Evolutionary conservation across 2,113 vertebrate genomes (phyloP).

Genomic region (Indri indri): DNA sequence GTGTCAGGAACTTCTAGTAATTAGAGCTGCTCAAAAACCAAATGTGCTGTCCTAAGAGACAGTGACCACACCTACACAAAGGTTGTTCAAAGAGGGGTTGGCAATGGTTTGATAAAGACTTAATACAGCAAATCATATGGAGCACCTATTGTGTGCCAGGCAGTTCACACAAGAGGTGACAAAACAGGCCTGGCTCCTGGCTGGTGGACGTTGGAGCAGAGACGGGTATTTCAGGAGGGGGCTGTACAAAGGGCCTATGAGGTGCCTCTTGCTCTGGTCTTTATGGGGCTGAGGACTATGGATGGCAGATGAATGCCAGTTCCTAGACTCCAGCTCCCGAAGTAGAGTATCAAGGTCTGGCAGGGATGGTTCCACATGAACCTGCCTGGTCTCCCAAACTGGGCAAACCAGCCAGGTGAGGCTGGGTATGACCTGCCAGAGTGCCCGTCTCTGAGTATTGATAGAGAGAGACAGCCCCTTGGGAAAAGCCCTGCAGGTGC

Average conservation of each 20-base stretch:
- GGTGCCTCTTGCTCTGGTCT: neutral
- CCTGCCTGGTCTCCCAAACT: neutral
- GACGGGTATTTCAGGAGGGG: neutral
- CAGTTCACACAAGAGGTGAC: neutral
- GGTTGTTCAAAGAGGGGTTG: neutral
- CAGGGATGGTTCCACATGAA: neutral
- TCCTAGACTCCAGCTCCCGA: neutral
- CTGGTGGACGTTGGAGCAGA: too few relatives aligned
- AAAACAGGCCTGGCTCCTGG: neutral
- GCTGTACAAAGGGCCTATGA: neutral
- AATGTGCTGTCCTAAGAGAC: neutral
- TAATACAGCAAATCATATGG: neutral
- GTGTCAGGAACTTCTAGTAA: neutral
- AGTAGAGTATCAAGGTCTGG: neutral
- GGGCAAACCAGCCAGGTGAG: slow-evolving; percentile 1
- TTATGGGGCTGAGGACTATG: neutral
- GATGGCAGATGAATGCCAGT: neutral
- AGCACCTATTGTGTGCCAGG: neutral
- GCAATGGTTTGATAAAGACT: neutral
- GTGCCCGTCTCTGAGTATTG: neutral
- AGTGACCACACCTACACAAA: neutral
- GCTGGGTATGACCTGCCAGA: neutral
- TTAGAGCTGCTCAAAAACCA: neutral
- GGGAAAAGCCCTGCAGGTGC: neutral
- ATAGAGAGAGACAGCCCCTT: neutral